Conservation (phyloP, 2,797 vertebrate genomes). For the Falco cherrug region DNA sequence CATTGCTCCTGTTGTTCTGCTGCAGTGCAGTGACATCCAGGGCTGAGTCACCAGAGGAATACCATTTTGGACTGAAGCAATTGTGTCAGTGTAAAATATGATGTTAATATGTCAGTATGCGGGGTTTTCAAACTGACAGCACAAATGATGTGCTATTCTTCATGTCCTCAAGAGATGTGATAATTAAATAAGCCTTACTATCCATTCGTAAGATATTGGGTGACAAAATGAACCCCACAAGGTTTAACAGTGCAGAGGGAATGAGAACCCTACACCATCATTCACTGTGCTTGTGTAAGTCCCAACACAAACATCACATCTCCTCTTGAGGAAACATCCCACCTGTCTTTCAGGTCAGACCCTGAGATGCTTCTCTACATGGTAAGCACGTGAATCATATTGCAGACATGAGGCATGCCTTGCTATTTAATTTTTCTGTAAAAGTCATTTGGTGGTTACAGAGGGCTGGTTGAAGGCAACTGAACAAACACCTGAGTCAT, state of each 20-base stretch:
- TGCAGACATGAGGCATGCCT: background rate
- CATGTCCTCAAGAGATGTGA: background rate
- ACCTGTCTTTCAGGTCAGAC: background rate
- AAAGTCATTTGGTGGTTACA: background rate
- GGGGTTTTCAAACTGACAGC: background rate
- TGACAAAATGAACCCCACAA: background rate
- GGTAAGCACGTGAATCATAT: background rate
- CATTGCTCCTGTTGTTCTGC: background rate
- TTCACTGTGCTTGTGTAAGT: background rate
- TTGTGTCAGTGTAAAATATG: background rate
- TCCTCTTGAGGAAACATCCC: background rate
- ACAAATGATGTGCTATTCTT: background rate
- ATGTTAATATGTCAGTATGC: background rate
- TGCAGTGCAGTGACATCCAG: background rate
- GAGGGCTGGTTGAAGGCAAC: background rate
- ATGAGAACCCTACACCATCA: fast-evolving
- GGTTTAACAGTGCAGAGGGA: background rate
- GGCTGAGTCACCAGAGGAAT: background rate
- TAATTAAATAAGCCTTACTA: background rate
- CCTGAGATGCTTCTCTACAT: background rate
- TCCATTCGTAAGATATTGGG: background rate
- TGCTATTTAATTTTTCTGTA: background rate
- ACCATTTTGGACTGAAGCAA: background rate
- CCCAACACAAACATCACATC: background rate
- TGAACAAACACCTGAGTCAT: constrained; percentile 1